A percentile compares a stretch with the other conserved stretches of the same genome.
Evolutionary conservation across 2,888 invertebrate species (phyloP).

Genomic region (Drosophila paucipuncta): DNA sequence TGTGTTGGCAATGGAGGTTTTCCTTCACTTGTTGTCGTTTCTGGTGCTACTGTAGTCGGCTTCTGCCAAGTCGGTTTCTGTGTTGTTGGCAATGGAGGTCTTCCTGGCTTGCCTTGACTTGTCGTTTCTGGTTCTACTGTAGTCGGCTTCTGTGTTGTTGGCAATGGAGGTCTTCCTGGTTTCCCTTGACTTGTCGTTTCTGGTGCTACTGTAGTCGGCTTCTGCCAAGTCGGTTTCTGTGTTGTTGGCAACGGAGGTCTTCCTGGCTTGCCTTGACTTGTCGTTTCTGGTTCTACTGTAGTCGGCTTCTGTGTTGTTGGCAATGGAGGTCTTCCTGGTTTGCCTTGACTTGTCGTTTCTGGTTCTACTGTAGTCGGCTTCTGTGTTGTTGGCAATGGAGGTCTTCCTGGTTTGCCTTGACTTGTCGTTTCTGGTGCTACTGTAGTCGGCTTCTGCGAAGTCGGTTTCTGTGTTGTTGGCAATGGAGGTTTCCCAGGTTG

Average conservation of each 20-base stretch:
- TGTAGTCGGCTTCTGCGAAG: background rate
- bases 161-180: background rate
- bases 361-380: background rate
- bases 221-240: background rate
- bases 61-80: background rate
- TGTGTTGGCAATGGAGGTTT: background rate
- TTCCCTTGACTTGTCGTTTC: background rate
- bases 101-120: background rate
- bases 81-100: constrained; percentile 3
- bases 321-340: background rate
- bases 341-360: background rate
- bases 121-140: background rate
- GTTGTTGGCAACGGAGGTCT: background rate
- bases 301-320: background rate
- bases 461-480: background rate
- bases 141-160: background rate
- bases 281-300: constrained; percentile 40
- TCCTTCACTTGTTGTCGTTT: background rate
- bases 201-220: background rate
- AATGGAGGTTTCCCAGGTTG: constrained; percentile 2
- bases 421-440: background rate
- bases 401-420: background rate
- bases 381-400: background rate
- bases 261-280: constrained; percentile 17
- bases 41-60: constrained; percentile 8